Evolutionary conservation across 1,140 invertebrate genomes (phyloP).

Genomic region (Drosophila sp.): DNA sequence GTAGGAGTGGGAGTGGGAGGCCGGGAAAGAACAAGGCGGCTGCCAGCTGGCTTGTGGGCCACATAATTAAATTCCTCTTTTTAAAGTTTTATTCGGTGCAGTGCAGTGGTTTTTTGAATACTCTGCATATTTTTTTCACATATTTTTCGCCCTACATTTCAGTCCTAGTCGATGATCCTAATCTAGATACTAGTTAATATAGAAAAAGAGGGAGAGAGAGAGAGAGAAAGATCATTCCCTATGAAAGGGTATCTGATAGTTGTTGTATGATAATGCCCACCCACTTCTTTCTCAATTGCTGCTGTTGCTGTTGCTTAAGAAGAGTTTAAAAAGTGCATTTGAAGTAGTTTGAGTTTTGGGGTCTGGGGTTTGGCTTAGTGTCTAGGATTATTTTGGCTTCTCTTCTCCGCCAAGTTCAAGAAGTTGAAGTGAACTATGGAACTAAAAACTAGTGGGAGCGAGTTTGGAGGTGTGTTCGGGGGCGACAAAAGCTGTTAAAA

Average conservation of each 20-base stretch:
- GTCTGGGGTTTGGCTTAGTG: constrained; percentile 7
- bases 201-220: too few species aligned
- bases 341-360: constrained; percentile 8
- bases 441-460: too few species aligned
- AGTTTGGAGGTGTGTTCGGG: too few species aligned
- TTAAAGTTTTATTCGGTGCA: constrained; percentile 45
- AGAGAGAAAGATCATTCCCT: too few species aligned
- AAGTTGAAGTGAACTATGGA: constrained; percentile 1
- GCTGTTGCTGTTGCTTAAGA: constrained; percentile 16
- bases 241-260: too few species aligned
- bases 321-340: constrained; percentile 38
- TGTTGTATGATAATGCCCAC: too few species aligned
- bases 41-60: constrained; percentile 32
- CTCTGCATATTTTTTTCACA: background rate
- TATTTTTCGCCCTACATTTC: too few species aligned
- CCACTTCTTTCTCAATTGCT: background rate
- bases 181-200: too few species aligned
- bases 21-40: constrained; percentile 4
- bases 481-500: constrained; percentile 9
- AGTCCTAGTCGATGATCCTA: too few species aligned
- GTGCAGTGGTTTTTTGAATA: background rate
- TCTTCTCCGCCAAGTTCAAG: constrained; percentile 5
- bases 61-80: constrained; percentile 76
- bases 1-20: background rate
- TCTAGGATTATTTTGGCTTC: constrained; percentile 13